Evolutionary conservation across 2,113 vertebrate species (phyloP).

Genomic region (Rhinolophus sinicus): DNA sequence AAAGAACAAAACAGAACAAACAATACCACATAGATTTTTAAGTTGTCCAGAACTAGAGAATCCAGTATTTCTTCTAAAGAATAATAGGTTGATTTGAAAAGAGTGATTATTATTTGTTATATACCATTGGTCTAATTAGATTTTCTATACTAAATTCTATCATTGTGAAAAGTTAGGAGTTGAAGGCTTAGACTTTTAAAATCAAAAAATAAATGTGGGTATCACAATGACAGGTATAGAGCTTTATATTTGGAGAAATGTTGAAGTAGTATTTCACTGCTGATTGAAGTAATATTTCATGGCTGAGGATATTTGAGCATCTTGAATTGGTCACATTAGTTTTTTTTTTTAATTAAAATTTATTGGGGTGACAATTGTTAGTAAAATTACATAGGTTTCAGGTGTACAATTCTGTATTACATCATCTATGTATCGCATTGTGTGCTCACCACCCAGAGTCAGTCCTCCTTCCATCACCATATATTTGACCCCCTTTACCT

Average conservation of each 20-base stretch:
- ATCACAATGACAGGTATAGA: background rate
- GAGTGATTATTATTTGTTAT: background rate
- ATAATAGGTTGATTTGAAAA: slow-evolving; percentile 6
- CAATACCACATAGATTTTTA: background rate
- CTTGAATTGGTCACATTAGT: background rate
- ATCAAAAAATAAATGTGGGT: background rate
- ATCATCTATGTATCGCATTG: too few species aligned
- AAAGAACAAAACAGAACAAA: background rate
- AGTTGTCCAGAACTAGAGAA: background rate
- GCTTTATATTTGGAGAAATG: background rate
- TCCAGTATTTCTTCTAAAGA: background rate
- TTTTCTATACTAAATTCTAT: background rate
- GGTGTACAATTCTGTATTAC: too few species aligned
- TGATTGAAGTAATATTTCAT: background rate
- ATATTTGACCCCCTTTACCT: too few species aligned
- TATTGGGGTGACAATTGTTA: too few species aligned
- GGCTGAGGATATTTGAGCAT: background rate
- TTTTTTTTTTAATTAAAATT: slow-evolving; percentile 15
- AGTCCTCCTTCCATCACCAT: too few species aligned
- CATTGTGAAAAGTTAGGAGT: background rate
- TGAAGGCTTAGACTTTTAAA: background rate
- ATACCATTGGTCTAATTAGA: background rate
- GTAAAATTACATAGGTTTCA: too few species aligned
- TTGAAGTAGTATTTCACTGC: background rate
- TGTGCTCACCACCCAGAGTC: too few species aligned